Evolutionary conservation across 2,888 invertebrate species (phyloP).

Genomic region (Thumatha senex): DNA sequence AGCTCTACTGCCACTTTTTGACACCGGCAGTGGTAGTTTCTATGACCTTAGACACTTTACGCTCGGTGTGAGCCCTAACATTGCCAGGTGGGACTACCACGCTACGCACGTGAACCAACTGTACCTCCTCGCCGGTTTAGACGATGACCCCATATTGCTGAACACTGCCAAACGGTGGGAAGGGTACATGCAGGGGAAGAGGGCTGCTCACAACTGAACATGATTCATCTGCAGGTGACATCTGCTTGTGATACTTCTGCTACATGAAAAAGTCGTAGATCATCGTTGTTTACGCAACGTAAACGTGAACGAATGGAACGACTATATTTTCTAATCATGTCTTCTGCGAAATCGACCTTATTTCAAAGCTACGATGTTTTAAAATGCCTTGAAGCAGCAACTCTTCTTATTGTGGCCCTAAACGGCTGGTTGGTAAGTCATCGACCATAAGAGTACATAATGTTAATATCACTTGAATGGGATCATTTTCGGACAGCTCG

Average conservation of each 20-base stretch:
- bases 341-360: neutral
- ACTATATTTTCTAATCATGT: neutral
- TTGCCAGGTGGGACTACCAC: slow-evolving; percentile 99
- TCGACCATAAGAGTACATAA: neutral
- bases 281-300: neutral
- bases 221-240: slow-evolving; percentile 15
- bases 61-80: slow-evolving; percentile 94
- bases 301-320: too few relatives aligned
- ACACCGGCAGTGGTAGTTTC: slow-evolving; percentile 97
- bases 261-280: neutral
- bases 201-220: slow-evolving; percentile 94
- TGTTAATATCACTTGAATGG: too few relatives aligned
- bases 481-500: too few relatives aligned
- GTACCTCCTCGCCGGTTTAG: slow-evolving; percentile 93
- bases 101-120: slow-evolving; percentile 98
- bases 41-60: slow-evolving; percentile 98
- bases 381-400: neutral
- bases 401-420: neutral
- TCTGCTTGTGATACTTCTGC: slow-evolving; percentile 15
- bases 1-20: slow-evolving; percentile 93
- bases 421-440: neutral
- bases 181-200: slow-evolving; percentile 97
- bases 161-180: slow-evolving; percentile 96
- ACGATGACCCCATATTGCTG: slow-evolving; percentile 90
- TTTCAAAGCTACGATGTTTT: neutral